A percentile compares a stretch with the other conserved stretches of the same genome.
Evolutionary conservation across 2,797 vertebrate genomes (phyloP).

Genomic region (Vipera ursinii): DNA sequence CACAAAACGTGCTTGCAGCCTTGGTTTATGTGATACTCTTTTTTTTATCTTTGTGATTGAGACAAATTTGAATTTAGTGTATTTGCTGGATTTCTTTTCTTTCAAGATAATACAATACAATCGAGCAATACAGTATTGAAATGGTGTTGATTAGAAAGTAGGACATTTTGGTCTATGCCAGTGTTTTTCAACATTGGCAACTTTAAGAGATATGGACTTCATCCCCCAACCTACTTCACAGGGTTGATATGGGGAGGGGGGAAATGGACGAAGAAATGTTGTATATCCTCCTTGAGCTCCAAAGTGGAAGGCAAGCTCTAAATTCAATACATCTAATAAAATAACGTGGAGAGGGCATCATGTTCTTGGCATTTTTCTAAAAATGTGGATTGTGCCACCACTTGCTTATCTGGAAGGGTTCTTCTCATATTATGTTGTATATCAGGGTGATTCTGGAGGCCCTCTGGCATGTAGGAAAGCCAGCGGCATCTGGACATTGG

Average conservation of each 20-base stretch:
- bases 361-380: no score
- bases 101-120: background rate
- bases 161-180: background rate
- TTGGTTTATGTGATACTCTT: background rate
- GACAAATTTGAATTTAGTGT: background rate
- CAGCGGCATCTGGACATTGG: background rate
- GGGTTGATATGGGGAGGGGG: background rate
- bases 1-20: background rate
- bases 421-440: background rate
- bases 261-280: background rate
- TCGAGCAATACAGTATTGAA: background rate
- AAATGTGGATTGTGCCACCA: background rate
- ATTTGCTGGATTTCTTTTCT: background rate
- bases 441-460: constrained; percentile 16
- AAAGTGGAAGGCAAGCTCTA: background rate
- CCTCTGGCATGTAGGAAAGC: background rate
- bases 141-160: background rate
- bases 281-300: background rate
- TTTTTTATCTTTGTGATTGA: background rate
- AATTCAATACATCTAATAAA: background rate
- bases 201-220: background rate
- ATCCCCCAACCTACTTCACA: background rate
- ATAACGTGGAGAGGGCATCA: background rate
- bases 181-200: background rate
- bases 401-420: background rate